phyloP scores from a whole-genome alignment of 2,888 invertebrate species.

The Antheraea assamensis region DNA sequence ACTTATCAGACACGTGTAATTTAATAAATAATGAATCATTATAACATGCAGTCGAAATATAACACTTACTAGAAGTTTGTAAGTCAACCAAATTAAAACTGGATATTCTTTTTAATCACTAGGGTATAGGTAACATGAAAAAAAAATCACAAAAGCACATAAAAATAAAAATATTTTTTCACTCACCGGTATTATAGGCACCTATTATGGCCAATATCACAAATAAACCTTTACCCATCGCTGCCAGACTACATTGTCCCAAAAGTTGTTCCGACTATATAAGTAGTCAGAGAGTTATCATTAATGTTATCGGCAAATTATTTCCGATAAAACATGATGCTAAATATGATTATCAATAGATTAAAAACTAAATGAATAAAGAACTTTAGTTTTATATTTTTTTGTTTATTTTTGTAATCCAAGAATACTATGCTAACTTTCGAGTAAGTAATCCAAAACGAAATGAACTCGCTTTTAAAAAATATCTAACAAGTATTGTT shows the following conservation, averaged over 20 bases:
- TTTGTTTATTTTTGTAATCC: neutral
- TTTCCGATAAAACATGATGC: conserved; percentile 1
- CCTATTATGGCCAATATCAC: conserved; percentile 3
- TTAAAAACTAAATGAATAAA: neutral
- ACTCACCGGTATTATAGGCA: conserved; percentile 2
- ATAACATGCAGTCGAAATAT: no score
- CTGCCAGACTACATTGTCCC: neutral
- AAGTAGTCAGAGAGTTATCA: neutral
- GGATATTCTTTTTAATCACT: neutral
- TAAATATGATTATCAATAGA: neutral
- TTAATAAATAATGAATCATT: no score
- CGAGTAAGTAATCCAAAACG: neutral
- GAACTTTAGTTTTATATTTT: neutral
- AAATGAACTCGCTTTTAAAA: no score
- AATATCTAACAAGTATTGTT: no score
- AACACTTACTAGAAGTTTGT: no score
- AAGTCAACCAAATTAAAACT: neutral
- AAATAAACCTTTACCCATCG: neutral
- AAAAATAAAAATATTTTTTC: neutral
- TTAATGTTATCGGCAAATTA: conserved; percentile 11
- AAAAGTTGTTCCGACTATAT: conserved; percentile 4
- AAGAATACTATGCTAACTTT: neutral
- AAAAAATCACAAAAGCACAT: neutral
- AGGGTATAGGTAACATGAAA: neutral
- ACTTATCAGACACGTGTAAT: no score